Evolutionary conservation across 1,140 invertebrate species (phyloP), one percentile per base, ranked within the genome.

Genomic region (Lutraria rhynchaena): DNA sequence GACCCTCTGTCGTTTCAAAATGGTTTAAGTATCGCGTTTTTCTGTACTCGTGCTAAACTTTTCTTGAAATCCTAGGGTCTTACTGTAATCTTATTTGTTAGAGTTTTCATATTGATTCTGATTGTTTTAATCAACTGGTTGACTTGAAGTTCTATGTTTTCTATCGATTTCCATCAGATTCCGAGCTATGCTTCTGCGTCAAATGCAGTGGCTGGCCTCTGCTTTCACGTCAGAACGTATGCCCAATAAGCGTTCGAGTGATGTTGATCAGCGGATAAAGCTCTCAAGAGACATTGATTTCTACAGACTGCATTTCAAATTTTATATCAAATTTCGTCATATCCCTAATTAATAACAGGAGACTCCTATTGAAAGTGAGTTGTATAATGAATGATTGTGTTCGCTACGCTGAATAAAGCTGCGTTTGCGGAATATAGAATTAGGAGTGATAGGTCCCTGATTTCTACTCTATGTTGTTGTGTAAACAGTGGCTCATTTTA

Each of bases 291-390:
- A 76, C 55, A 76, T 63, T 63, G 55, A 61, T 76, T 61, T 49
- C 69, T 71, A 71, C 57, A 51, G 69, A 71, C 69, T 71, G 69
- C 29, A 51, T 71, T 71, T 71, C 69, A 71, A 71, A 71, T 51
- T 71, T 76, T 53, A 63, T 61, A 76, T 76, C 44, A 60, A 76
- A 61, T 61, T 61, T 76, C 57, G 49, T 76, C 60, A 63, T 63
- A 63, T 76, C 63, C 27, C 46, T 61, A 61, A 76, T 51, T 63
- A 61, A 61, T 61, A 61, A 31, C 49, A 17, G n/a, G 33, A 51
- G n/a, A 46, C 29, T 19, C 63, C 69, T 55, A 46, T 71, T 31
- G 63, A 67, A 27, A 46, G 44, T 51, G 63, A 41, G 37, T 15
- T 41, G 1, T 67, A 67, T 67, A 67, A 67, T 67, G 37, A 41